Evolutionary conservation across 2,113 vertebrate genomes (phyloP).

Genomic region (Sciurus niger): DNA sequence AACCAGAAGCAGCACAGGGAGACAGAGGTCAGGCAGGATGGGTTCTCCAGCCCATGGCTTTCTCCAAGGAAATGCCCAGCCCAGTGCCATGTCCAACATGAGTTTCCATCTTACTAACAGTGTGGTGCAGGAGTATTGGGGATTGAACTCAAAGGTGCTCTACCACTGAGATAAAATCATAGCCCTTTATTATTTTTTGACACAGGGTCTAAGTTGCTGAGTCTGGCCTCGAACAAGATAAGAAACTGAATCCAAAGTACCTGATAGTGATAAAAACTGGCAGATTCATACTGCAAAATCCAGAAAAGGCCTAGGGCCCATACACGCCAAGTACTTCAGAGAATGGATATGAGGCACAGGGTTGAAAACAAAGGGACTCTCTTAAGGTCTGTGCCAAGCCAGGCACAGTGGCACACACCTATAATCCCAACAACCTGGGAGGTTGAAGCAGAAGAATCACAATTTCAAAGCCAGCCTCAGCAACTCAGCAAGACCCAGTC

Average conservation of each 20-base stretch:
- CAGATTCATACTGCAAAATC: not conserved
- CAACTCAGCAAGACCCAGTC: not conserved
- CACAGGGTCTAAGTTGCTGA: not conserved
- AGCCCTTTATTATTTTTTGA: not conserved
- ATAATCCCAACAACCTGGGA: not conserved
- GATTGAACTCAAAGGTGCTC: not conserved
- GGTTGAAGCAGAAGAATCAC: not conserved
- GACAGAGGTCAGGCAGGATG: not conserved
- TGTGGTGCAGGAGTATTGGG: not conserved
- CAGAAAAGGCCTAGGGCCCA: not conserved
- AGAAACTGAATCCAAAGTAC: conserved; percentile 1
- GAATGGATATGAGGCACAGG: not conserved
- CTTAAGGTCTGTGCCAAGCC: too few species aligned
- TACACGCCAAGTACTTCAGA: not conserved
- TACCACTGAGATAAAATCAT: not conserved
- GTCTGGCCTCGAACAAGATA: not conserved
- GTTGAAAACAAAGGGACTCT: too few species aligned
- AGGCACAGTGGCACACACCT: not conserved
- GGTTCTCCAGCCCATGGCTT: not conserved
- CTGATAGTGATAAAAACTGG: not conserved
- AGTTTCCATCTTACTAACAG: not conserved
- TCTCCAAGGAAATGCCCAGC: not conserved
- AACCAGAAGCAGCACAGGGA: not conserved
- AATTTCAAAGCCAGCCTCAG: not conserved
- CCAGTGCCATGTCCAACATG: not conserved